These are phyloP conservation scores for Panulirus ornatus DNA, from an alignment of 1,140 invertebrate species.

Conservation along the genomic window DNA sequence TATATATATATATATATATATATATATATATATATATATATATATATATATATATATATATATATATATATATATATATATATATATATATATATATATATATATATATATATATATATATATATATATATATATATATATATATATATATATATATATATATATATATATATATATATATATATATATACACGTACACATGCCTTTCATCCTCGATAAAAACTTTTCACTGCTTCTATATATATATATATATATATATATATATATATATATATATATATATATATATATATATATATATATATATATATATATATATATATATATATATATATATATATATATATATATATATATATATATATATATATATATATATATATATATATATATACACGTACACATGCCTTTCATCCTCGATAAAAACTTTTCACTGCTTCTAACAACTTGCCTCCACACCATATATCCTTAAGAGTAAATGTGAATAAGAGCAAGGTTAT, in stretches of 20 bases:
- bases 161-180: not conserved
- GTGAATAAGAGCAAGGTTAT: no score
- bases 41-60: constrained; percentile 19
- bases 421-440: no score
- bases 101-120: constrained; percentile 11
- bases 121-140: constrained; percentile 4
- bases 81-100: not conserved
- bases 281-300: constrained; percentile 33
- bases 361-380: not conserved
- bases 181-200: not conserved
- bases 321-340: constrained; percentile 34
- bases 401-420: no score
- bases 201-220: no score
- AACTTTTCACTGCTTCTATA: no score
- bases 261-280: constrained; percentile 27
- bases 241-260: not conserved
- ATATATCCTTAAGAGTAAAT: no score
- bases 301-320: constrained; percentile 34
- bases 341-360: constrained; percentile 2
- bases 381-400: not conserved
- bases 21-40: no score
- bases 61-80: constrained; percentile 8
- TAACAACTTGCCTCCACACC: no score
- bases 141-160: constrained; percentile 27
- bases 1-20: no score